Percentiles rank a stretch among this genome's conserved stretches.
Evolutionary conservation across 2,888 invertebrate species (phyloP).

Genomic region (Formica aserva): DNA sequence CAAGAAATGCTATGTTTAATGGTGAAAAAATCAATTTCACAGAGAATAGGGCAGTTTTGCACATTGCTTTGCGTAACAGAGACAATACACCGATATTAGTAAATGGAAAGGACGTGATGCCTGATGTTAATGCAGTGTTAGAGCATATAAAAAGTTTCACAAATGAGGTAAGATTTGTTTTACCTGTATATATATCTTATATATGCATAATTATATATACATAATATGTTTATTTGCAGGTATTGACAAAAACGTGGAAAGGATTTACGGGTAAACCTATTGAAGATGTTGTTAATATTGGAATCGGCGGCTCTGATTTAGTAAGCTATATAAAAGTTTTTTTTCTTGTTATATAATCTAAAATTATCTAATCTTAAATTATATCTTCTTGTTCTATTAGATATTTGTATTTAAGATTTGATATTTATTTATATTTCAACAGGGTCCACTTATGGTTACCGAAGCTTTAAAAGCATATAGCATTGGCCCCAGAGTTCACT

Average conservation of each 20-base stretch:
- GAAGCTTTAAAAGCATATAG: conserved; percentile 98
- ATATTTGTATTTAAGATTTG: neutral
- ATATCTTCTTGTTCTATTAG: neutral
- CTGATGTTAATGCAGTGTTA: conserved; percentile 96
- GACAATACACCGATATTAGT: conserved; percentile 92
- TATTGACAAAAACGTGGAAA: conserved; percentile 83
- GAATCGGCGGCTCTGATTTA: conserved; percentile 99
- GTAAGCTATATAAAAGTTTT: conserved; percentile 76
- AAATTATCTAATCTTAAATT: too few species aligned
- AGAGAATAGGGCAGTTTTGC: conserved; percentile 97
- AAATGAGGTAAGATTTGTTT: conserved; percentile 88
- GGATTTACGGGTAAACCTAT: conserved; percentile 94
- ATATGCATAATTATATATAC: conserved; percentile 10
- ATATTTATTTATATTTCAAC: conserved; percentile 56
- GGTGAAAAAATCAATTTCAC: conserved; percentile 99
- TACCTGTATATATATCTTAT: neutral
- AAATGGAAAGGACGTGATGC: conserved; percentile 96
- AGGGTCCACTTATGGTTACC: conserved; percentile 99
- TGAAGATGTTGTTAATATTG: conserved; percentile 99
- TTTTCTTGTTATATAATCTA: neutral
- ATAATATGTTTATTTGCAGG: conserved; percentile 65
- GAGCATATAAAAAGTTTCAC: conserved; percentile 98
- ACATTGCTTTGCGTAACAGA: conserved; percentile 96
- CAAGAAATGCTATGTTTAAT: conserved; percentile 95
- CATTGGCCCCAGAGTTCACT: conserved; percentile 95